Conservation (phyloP, 2,113 vertebrate genomes). For the Atlantisia rogersi region DNA sequence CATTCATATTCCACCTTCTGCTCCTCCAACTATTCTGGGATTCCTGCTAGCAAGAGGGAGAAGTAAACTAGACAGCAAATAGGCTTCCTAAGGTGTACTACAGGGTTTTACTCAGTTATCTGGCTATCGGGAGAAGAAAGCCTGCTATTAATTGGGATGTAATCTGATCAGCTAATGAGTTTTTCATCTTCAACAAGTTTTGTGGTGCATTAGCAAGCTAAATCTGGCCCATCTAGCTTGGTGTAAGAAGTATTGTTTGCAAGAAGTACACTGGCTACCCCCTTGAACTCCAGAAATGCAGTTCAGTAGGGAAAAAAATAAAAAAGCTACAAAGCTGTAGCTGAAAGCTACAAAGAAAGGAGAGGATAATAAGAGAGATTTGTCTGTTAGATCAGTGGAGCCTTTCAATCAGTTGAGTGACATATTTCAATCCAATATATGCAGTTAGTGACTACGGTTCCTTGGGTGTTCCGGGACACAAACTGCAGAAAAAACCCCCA, state of each 20-base stretch:
- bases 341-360: neutral
- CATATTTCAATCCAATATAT: neutral
- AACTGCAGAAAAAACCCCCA: neutral
- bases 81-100: neutral
- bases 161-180: neutral
- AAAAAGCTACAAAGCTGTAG: neutral
- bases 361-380: neutral
- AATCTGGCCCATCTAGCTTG: neutral
- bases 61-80: neutral
- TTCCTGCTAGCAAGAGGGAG: neutral
- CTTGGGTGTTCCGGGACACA: neutral
- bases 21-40: neutral
- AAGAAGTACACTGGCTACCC: neutral
- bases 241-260: neutral
- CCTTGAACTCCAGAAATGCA: neutral
- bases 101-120: neutral
- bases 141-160: neutral
- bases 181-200: neutral
- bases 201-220: neutral
- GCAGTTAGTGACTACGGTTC: neutral
- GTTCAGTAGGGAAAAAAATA: neutral
- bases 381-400: neutral
- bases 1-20: conserved; percentile 1
- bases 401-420: neutral
- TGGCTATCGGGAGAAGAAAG: neutral